Base-by-base conservation (phyloP, 2,113 vertebrate genomes). In the Caranx melampygus region DNA sequence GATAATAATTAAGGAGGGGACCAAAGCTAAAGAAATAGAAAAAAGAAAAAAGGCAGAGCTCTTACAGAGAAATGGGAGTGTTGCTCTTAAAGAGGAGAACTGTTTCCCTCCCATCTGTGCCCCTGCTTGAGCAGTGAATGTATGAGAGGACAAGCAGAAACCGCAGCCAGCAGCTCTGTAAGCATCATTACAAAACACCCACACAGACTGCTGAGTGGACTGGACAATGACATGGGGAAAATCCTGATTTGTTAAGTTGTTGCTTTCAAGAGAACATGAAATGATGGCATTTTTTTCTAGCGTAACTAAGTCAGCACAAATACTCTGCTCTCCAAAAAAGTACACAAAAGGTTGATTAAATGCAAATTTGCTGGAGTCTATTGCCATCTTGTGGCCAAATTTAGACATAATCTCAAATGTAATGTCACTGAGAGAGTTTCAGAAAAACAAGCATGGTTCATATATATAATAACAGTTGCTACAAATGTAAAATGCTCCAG, bases 311-410 rank as follows among this genome's bases (percentile, higher is more conserved):
- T 70, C 55, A 69, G 47, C 44, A 76, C 78, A 59, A 42, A 35
- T 0, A 9, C 57, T 15, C 3, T n/a, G 7, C 33, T 5, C 52
- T 14, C n/a, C 16, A n/a, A 66, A 71, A 47, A 60, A 51, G 7
- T 20, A 20, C 5, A 2, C 6, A 6, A 35, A 59, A 37, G 21
- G 7, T 35, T 33, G 14, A 44, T 5, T 55, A 42, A 31, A 6
- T 70, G 13, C 0, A 44, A 26, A 60, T 42, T 2, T 67, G 37
- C 8, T 65, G 47, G 59, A 79, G 44, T 75, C 2, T 88, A 49
- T 37, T 6, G 76, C 91, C 92, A 88, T 60, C 93, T 83, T 76
- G 90, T 92, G 90, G 88, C 14, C 52, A 75, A 72, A 78, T 3
- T 12, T 44, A 37, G 21, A 67, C 3, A 0, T 57, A 15, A 64